phyloP scores from a whole-genome alignment of 1,140 invertebrate genomes.

The Drosophila sp. region DNA sequence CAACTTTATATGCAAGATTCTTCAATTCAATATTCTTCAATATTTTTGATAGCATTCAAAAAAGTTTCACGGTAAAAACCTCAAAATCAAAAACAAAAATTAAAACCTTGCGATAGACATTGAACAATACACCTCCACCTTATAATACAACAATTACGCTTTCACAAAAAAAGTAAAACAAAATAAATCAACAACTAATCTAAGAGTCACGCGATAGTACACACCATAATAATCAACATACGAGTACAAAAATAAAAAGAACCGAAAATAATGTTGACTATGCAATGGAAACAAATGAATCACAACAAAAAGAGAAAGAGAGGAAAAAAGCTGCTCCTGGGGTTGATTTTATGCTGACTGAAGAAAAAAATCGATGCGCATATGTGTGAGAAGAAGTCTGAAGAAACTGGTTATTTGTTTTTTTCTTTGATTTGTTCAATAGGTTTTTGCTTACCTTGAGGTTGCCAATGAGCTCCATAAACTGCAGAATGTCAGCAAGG shows the following conservation, averaged over 20 bases:
- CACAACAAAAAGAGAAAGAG: slow-evolving; percentile 6
- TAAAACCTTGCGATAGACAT: slow-evolving; percentile 38
- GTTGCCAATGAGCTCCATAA: slow-evolving; percentile 83
- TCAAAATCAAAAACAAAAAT: slow-evolving; percentile 15
- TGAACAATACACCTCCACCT: background rate
- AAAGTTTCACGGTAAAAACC: slow-evolving; percentile 22
- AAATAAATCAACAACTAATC: slow-evolving; percentile 25
- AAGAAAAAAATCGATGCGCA: slow-evolving; percentile 69
- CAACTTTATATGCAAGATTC: too few relatives aligned
- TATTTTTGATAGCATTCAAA: slow-evolving; percentile 3
- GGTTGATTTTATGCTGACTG: slow-evolving; percentile 22
- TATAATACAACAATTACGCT: slow-evolving; percentile 3
- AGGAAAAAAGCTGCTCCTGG: background rate
- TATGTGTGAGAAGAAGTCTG: slow-evolving; percentile 8
- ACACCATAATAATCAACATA: background rate
- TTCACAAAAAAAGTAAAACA: slow-evolving; percentile 4
- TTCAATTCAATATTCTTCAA: background rate
- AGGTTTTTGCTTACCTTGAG: slow-evolving; percentile 70
- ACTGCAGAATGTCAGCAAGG: slow-evolving; percentile 76
- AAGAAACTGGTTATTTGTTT: slow-evolving; percentile 34
- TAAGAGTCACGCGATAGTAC: slow-evolving; percentile 46
- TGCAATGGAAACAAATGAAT: slow-evolving; percentile 26
- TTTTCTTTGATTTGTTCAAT: slow-evolving; percentile 1
- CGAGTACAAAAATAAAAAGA: background rate
- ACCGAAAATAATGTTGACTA: slow-evolving; percentile 5